Base-by-base conservation (phyloP, 1,140 invertebrate species). In the Ips typographus region DNA sequence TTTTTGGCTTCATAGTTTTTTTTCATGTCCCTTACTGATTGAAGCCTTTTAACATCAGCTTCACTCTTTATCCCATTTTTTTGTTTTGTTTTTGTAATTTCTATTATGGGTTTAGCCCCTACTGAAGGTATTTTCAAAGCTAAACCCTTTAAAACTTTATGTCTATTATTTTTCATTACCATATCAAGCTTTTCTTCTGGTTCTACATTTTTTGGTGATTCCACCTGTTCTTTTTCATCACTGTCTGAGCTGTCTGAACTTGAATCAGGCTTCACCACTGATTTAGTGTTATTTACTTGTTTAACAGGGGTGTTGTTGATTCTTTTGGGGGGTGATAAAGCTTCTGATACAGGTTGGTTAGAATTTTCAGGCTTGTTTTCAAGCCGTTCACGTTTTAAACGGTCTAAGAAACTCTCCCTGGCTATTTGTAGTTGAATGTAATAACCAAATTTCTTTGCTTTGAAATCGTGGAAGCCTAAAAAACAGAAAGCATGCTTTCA, bases 31-130 rank as follows among this genome's bases (percentile, higher is more conserved):
- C 82, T 83, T 63, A 89, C 79, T 8, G 86, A 86, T 66, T 84
- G 79, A 55, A 87, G 74, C 72, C 87, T 80, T 76, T 86, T 88
- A 51, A 82, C 79, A 69, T 88, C 86, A 4, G 86, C 71, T 53
- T 70, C 55, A 49, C 53, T 63, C 57, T 65, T 72, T 67, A 71
- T 70, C 71, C 69, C 57, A 47, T 70, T 71, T 75, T 72, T 70
- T n/a, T 63, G 51, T 41, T 43, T 22, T 8, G 44, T 2, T 49
- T 49, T 49, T 49, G 7, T 22, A 2, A 49, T 49, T 8, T 8
- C 44, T 49, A 22, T 49, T 6, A 22, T 8, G 43, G 8, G 43
- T 4, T 8, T 8, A 44, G 43, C 43, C 4, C 4, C 43, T 44
- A 4, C 4, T 5, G 37, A 41, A 61, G 43, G 7, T 61, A 36